phyloP scores from a whole-genome alignment of 2,797 vertebrate genomes.

The Clarias fuscus region DNA sequence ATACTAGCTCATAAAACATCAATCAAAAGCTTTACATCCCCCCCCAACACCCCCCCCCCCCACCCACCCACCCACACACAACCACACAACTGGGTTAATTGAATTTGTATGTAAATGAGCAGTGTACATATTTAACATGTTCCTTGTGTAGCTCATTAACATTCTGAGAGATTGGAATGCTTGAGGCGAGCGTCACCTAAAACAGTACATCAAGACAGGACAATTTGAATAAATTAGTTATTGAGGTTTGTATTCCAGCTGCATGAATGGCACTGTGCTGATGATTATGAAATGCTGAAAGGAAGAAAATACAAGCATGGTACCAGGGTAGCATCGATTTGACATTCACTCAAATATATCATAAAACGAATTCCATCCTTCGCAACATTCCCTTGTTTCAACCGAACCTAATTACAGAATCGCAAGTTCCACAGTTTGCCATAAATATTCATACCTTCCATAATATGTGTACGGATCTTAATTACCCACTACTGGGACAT shows the following conservation, averaged over 20 bases:
- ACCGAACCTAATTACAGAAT: neutral
- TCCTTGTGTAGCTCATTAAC: constrained; percentile 79
- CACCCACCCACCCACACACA: no score
- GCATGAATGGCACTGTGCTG: constrained; percentile 57
- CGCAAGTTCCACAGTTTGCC: neutral
- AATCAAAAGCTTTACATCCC: constrained; percentile 71
- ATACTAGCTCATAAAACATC: constrained; percentile 56
- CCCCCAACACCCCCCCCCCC: neutral
- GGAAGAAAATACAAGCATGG: neutral
- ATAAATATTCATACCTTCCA: neutral
- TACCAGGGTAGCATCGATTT: neutral
- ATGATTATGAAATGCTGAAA: neutral
- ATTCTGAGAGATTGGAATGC: constrained; percentile 78
- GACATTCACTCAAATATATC: constrained; percentile 42
- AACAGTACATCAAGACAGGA: constrained; percentile 74
- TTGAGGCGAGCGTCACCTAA: constrained; percentile 76
- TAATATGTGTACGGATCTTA: neutral
- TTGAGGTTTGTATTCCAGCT: constrained; percentile 72
- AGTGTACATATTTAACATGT: constrained; percentile 77
- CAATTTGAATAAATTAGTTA: constrained; percentile 74
- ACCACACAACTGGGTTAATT: constrained; percentile 72
- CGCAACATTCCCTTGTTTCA: neutral
- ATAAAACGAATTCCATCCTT: neutral
- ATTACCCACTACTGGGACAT: neutral
- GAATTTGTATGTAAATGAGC: constrained; percentile 83